Percentiles rank a stretch among this genome's conserved stretches.
Evolutionary conservation across 2,797 vertebrate genomes (phyloP).

Genomic region (Pseudochromis fuscus): DNA sequence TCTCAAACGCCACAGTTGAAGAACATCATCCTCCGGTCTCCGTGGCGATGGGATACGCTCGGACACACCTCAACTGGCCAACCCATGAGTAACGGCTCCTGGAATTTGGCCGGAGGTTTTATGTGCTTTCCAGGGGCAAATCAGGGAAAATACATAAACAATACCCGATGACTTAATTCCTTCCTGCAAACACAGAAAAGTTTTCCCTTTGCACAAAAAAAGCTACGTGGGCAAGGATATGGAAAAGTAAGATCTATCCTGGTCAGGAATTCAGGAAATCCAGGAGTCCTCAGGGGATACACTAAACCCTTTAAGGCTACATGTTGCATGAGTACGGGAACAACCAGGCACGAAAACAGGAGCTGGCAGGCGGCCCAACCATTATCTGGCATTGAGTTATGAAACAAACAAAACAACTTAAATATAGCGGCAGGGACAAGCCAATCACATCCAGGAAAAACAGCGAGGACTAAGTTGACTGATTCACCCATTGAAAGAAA

Average conservation of each 20-base stretch:
- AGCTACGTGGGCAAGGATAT: not conserved
- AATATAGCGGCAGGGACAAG: constrained; percentile 1
- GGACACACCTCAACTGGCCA: constrained; percentile 24
- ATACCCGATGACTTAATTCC: constrained; percentile 48
- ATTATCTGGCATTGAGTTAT: constrained; percentile 28
- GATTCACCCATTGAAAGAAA: too few relatives aligned
- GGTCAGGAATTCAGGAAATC: constrained; percentile 61
- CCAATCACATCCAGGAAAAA: constrained; percentile 29
- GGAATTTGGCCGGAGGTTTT: constrained; percentile 54
- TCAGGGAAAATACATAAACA: constrained; percentile 63
- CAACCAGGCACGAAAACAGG: constrained; percentile 24
- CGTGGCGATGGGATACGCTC: constrained; percentile 30
- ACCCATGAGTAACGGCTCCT: constrained; percentile 48
- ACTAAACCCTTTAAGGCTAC: constrained; percentile 29
- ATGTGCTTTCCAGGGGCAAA: constrained; percentile 40
- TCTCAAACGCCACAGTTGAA: constrained; percentile 11
- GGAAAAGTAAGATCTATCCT: constrained; percentile 33
- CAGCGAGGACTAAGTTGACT: too few relatives aligned
- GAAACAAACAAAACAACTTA: not conserved
- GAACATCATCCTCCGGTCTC: constrained; percentile 21
- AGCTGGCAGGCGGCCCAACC: constrained; percentile 45
- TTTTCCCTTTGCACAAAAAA: constrained; percentile 33
- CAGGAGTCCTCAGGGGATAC: constrained; percentile 23
- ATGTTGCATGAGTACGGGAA: constrained; percentile 8
- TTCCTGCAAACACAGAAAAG: constrained; percentile 60